A percentile compares a stretch with the other conserved stretches of the same genome.
phyloP scores from a whole-genome alignment of 2,113 vertebrate species.

The Varanus komodoensis region DNA sequence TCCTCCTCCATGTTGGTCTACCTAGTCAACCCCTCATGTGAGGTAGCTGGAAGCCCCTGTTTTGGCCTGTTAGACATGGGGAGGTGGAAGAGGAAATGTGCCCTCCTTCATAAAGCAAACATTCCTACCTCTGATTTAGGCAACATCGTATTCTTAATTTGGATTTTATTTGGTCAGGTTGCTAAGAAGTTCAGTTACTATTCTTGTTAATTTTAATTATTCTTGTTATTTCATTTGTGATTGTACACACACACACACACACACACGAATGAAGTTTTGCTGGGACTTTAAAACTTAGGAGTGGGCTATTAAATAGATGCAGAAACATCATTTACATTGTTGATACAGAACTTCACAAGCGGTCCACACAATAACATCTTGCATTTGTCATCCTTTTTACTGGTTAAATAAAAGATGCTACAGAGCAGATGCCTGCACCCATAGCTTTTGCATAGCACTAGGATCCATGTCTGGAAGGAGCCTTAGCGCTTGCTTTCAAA shows the following conservation, averaged over 20 bases:
- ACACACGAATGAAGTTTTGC: background rate
- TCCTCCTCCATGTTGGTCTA: background rate
- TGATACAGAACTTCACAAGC: too few relatives aligned
- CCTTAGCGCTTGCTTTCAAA: background rate
- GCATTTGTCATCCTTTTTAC: too few relatives aligned
- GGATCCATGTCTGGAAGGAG: too few relatives aligned
- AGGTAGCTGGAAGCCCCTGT: background rate
- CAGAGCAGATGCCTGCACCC: too few relatives aligned
- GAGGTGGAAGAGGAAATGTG: background rate
- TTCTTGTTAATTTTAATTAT: background rate
- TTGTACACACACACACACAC: background rate
- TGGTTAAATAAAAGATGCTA: too few relatives aligned
- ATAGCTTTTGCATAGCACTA: too few relatives aligned
- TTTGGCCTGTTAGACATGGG: background rate
- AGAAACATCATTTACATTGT: background rate
- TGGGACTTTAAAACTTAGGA: background rate
- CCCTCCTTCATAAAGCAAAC: background rate
- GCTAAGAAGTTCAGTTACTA: background rate
- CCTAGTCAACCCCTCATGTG: background rate
- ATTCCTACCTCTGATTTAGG: background rate
- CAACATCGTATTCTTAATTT: background rate
- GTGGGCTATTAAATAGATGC: background rate
- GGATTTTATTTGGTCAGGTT: background rate
- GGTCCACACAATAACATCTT: too few relatives aligned
- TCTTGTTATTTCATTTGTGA: background rate